Percentiles rank a stretch among this genome's conserved stretches.
Evolutionary conservation across 2,113 vertebrate species (phyloP).

Genomic region (Origma solitaria): DNA sequence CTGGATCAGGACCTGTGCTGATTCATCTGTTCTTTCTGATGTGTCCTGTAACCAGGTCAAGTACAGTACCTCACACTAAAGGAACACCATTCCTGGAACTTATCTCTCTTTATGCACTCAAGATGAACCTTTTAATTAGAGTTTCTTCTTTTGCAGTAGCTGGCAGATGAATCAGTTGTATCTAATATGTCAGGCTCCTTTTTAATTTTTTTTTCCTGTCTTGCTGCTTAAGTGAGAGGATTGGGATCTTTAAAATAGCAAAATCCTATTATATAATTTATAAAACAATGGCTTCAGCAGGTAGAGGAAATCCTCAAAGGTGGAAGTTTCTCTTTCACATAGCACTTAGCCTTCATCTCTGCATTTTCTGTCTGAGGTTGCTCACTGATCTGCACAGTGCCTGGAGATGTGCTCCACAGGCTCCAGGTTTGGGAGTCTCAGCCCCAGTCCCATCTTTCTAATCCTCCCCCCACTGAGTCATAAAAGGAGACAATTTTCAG

Average conservation of each 20-base stretch:
- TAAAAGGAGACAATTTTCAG: neutral
- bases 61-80: neutral
- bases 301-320: neutral
- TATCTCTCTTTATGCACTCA: neutral
- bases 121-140: neutral
- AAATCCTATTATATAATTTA: neutral
- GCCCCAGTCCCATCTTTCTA: neutral
- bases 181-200: neutral
- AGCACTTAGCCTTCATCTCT: neutral
- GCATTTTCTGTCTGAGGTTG: neutral
- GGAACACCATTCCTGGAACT: neutral
- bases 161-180: neutral
- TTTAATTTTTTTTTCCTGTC: neutral
- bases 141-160: neutral
- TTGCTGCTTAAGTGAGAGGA: neutral
- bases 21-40: neutral
- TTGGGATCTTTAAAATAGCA: neutral
- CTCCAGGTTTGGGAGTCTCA: neutral
- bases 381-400: neutral
- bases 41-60: neutral
- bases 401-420: neutral
- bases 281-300: neutral
- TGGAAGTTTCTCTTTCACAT: neutral
- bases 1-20: neutral
- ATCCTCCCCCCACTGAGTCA: neutral